A percentile compares a stretch with the other conserved stretches of the same genome.
Evolutionary conservation across 35 echinoderm and acorn worm species (phyloP).

Genomic region (Heliocidaris erythrogramma): DNA sequence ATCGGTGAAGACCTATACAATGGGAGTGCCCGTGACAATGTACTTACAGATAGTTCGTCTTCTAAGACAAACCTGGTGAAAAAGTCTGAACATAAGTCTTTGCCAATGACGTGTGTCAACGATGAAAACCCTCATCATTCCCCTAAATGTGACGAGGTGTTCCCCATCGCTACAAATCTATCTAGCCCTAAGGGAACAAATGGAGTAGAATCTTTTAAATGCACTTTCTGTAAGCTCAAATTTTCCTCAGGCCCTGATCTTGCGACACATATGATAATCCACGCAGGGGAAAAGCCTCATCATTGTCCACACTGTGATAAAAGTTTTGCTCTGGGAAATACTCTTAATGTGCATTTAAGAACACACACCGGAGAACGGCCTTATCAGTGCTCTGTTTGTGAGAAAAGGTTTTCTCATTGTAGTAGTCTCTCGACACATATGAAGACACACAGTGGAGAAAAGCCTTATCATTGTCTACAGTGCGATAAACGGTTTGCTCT

Average conservation of each 20-base stretch:
- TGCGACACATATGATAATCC: not conserved
- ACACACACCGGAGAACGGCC: too few species aligned
- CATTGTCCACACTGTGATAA: too few species aligned
- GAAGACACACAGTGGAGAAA: not conserved
- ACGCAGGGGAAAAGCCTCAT: too few species aligned
- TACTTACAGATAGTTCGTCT: not conserved
- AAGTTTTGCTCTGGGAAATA: too few species aligned
- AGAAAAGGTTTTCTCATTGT: too few species aligned
- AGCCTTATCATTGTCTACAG: not conserved
- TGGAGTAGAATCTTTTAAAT: not conserved
- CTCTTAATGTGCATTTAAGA: too few species aligned
- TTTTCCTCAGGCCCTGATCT: not conserved
- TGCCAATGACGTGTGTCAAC: not conserved
- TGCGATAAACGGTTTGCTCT: not conserved
- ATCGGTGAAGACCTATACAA: not conserved
- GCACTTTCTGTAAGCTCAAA: not conserved
- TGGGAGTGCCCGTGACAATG: not conserved
- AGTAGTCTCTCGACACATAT: too few species aligned
- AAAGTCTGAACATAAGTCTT: not conserved
- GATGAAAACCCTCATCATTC: not conserved
- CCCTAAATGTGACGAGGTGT: not conserved
- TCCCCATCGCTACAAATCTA: not conserved
- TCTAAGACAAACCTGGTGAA: not conserved
- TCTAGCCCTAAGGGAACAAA: not conserved
- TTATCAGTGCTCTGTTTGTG: too few species aligned